Evolutionary conservation across 1,140 invertebrate genomes (phyloP).

Genomic region (Drosophila repleta): DNA sequence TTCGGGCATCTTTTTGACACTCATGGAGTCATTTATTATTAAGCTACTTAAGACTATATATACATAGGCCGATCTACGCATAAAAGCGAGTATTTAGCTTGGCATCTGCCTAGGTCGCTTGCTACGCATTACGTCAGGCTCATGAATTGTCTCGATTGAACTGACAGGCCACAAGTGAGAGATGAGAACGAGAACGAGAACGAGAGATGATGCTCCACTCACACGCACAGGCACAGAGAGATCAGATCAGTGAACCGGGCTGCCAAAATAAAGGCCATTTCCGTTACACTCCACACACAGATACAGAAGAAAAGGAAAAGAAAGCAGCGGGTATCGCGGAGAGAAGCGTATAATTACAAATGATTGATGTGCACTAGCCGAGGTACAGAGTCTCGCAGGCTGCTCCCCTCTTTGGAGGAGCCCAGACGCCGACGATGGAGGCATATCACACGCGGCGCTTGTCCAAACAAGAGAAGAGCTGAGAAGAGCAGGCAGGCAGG

Average conservation of each 20-base stretch:
- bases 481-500: background rate
- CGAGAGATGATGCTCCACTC: slow-evolving; percentile 6
- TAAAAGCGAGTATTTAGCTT: background rate
- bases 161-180: slow-evolving; percentile 31
- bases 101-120: background rate
- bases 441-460: slow-evolving; percentile 68
- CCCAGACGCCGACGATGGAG: slow-evolving; percentile 53
- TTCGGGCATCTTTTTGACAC: background rate
- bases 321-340: slow-evolving; percentile 25
- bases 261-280: slow-evolving; percentile 63
- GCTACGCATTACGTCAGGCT: slow-evolving; percentile 33
- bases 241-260: slow-evolving; percentile 65
- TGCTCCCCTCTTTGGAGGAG: slow-evolving; percentile 29
- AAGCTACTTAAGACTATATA: no score
- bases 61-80: background rate
- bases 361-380: slow-evolving; percentile 68
- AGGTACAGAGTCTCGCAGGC: slow-evolving; percentile 26
- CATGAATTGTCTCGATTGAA: slow-evolving; percentile 48
- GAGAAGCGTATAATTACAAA: slow-evolving; percentile 70
- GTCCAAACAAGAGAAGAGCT: slow-evolving; percentile 50
- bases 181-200: slow-evolving; percentile 22
- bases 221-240: slow-evolving; percentile 36
- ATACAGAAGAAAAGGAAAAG: background rate
- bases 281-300: slow-evolving; percentile 40
- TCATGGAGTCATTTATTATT: no score